Base-by-base conservation (phyloP, 2,113 vertebrate species). In the Mustela lutreola region DNA sequence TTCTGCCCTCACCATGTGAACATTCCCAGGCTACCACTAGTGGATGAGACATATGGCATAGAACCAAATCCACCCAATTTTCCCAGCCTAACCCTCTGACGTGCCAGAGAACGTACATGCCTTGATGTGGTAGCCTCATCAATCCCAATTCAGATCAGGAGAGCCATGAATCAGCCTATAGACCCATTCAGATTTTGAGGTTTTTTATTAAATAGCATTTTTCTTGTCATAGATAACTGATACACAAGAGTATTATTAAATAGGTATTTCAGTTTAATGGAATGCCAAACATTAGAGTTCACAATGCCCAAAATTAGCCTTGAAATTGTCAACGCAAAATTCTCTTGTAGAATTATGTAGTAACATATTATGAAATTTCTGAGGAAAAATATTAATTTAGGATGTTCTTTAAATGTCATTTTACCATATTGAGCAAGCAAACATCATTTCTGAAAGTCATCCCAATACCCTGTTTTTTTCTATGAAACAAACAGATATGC, bases 361-460 rank as follows among this genome's bases (percentile, higher is more conserved):
- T 82, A 83, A 93, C 50, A 91, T 73, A 96, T 94, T 96, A 96
- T 75, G 76, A 93, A 97, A 92, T 56, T 95, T 96, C 92, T 39
- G 60, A 95, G 39, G 63, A n/a, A 95, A 96, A 97, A 96, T 92
- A 97, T 95, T 96, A 96, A 89, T 87, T 93, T 97, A 83, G 79
- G 96, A 95, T 89, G 39, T 86, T 95, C 85, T 88, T 97, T 97
- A 97, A 97, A 92, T 94, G 89, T 83, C 94, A 97, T 95, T 96
- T 96, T 92, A 90, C 86, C 73, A 94, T 90, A 95, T 36, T 95
- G 82, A 95, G 90, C 79, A 89, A 92, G 78, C 87, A 92, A 97
- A 91, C 31, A 89, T 36, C 36, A 26, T 75, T 95, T 96, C 90
- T 92, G 80, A 96, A 94, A 96, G 90, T 90, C 58, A 97, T 91